phyloP scores from a whole-genome alignment of 37 sponge, comb jelly and placozoan species.

The Tethya wilhelma region DNA sequence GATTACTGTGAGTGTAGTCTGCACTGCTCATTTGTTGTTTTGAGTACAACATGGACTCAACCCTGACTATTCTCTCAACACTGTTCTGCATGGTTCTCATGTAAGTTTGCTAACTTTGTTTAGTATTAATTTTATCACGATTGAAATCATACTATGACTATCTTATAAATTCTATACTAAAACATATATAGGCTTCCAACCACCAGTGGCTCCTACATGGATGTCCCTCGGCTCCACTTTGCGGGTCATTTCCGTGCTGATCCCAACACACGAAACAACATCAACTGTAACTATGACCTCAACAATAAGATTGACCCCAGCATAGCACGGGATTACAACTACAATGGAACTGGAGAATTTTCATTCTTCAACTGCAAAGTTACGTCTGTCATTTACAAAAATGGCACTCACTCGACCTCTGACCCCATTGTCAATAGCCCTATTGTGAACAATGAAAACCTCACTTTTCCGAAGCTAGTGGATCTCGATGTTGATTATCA shows the following conservation, averaged over 20 bases:
- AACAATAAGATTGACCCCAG: background rate
- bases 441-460: conserved; percentile 24
- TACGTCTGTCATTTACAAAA: conserved; percentile 6
- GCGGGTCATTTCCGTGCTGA: background rate
- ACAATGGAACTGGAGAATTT: conserved; percentile 37
- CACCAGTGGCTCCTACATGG: background rate
- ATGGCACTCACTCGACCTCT: background rate
- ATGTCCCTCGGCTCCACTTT: background rate
- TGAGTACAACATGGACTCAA: too few species aligned
- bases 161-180: background rate
- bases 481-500: conserved; percentile 45
- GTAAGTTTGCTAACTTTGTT: too few species aligned
- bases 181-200: background rate
- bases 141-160: too few species aligned
- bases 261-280: conserved; percentile 1
- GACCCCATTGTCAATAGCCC: conserved; percentile 12
- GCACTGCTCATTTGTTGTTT: too few species aligned
- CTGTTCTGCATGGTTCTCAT: too few species aligned
- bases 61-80: too few species aligned
- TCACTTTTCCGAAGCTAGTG: conserved; percentile 45
- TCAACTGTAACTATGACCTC: background rate
- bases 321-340: conserved; percentile 1
- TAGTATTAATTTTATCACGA: too few species aligned
- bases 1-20: too few species aligned
- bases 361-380: conserved; percentile 8